Base-by-base conservation (phyloP, 30 jellyfish, hydroid and myxozoan genomes). In the Chironex yamaguchii region DNA sequence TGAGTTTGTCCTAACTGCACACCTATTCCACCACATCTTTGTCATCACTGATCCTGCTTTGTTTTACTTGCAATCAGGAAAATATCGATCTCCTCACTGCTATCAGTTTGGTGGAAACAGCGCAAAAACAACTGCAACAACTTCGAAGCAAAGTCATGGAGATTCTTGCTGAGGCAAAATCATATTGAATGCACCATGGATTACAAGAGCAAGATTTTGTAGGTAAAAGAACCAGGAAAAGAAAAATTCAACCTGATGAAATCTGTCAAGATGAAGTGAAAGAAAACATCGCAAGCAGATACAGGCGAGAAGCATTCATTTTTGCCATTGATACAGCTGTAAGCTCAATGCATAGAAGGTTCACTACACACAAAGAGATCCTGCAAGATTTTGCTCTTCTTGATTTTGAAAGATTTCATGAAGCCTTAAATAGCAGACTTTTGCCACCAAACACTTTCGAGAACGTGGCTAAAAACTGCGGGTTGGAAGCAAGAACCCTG, bases 71-170 rank as follows among this genome's bases (percentile, higher is more conserved):
- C 81, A 42, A 31, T 42, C 81, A 0, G 29, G 29, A 53, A 23
- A 75, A 75, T 14, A 75, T 75, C 13, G 87, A 75, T 20, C 1
- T 51, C 28, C 30, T 75, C 1, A 75, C 87, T 20, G 87, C 87
- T 0, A 4, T 71, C 4, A 1, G 85, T 0, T 31, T 34, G 34
- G 76, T 71, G 31, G 68, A 71, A 21, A 71, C 70, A 0, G 80
- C 85, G 1, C 33, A 71, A 36, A 27, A 2, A 31, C 77, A 33
- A 23, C 78, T 70, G 3, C 23, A 32, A 2, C 76, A 2, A 14
- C 29, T 70, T 3, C 25, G 84, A 29, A 27, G 29, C 25, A 30
- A 70, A 1, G 31, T 70, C 35, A 29, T 32, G 13, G 14, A 3
- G 2, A 33, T 70, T 3, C 14, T 70, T 27, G 23, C 11, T 2